A percentile compares a stretch with the other conserved stretches of the same genome.
Evolutionary conservation across 2,888 invertebrate species (phyloP).

Genomic region (Campopleginae sp.): DNA sequence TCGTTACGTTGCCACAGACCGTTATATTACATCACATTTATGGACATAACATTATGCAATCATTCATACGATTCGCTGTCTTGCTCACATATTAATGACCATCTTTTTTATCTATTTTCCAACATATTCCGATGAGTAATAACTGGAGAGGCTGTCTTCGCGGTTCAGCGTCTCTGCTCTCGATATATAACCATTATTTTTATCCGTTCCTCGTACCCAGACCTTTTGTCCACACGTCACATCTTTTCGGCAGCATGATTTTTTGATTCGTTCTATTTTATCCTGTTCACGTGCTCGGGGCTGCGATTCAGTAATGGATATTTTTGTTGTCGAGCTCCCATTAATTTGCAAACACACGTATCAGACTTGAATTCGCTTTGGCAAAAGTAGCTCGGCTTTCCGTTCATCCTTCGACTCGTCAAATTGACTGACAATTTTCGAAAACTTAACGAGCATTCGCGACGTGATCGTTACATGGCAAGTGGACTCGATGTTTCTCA

Average conservation of each 20-base stretch:
- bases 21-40: not conserved
- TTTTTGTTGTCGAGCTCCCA: not conserved
- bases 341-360: not conserved
- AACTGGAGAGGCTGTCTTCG: slow-evolving; percentile 6
- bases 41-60: not conserved
- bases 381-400: not conserved
- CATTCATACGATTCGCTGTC: slow-evolving; percentile 2
- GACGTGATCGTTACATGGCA: no score
- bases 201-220: not conserved
- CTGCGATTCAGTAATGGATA: not conserved
- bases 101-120: slow-evolving; percentile 40
- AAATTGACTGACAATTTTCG: not conserved
- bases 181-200: not conserved
- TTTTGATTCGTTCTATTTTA: slow-evolving; percentile 13
- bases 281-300: not conserved
- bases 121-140: slow-evolving; percentile 36
- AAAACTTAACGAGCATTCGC: not conserved
- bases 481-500: not conserved
- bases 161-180: not conserved
- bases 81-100: slow-evolving; percentile 52
- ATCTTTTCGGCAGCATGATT: not conserved
- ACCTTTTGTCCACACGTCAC: not conserved
- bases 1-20: slow-evolving; percentile 16
- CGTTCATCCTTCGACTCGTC: not conserved
- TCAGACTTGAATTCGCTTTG: not conserved